Evolutionary conservation across 2,797 vertebrate species (phyloP).

Genomic region (Huso huso): DNA sequence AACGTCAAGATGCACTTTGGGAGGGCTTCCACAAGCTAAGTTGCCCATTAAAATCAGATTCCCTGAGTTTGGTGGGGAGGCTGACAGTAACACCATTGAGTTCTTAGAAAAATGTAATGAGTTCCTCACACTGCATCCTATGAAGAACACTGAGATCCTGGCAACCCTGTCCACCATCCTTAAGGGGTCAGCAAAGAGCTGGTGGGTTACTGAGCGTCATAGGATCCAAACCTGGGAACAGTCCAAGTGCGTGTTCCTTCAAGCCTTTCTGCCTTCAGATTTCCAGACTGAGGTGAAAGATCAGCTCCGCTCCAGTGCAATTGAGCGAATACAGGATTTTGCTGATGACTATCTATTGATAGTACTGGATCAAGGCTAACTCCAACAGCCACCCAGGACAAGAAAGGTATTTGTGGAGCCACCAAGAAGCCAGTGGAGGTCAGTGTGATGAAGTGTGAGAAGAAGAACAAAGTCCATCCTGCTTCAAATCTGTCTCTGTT

Average conservation of each 20-base stretch:
- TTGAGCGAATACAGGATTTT: not conserved
- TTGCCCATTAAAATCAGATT: no score
- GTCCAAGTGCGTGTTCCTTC: not conserved
- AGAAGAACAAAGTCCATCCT: not conserved
- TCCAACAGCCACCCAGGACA: not conserved
- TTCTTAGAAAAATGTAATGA: not conserved
- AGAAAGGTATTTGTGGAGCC: not conserved
- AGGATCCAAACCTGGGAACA: not conserved
- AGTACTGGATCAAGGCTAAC: not conserved
- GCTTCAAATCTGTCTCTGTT: not conserved
- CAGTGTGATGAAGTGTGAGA: not conserved
- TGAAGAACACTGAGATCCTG: no score
- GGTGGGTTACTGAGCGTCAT: not conserved
- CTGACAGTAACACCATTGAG: not conserved
- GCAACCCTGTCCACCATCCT: not conserved
- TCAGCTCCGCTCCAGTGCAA: no score
- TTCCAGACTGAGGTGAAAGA: not conserved
- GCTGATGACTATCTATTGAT: not conserved
- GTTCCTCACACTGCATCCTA: not conserved
- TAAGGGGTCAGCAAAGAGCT: not conserved
- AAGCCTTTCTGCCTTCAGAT: not conserved
- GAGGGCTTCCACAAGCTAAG: no score
- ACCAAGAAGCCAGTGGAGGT: not conserved
- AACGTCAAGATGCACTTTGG: no score
- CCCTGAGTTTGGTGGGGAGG: not conserved